Evolutionary conservation across 2,113 vertebrate genomes (phyloP), one percentile per base, ranked within the genome.

Genomic region (Platichthys flesus): DNA sequence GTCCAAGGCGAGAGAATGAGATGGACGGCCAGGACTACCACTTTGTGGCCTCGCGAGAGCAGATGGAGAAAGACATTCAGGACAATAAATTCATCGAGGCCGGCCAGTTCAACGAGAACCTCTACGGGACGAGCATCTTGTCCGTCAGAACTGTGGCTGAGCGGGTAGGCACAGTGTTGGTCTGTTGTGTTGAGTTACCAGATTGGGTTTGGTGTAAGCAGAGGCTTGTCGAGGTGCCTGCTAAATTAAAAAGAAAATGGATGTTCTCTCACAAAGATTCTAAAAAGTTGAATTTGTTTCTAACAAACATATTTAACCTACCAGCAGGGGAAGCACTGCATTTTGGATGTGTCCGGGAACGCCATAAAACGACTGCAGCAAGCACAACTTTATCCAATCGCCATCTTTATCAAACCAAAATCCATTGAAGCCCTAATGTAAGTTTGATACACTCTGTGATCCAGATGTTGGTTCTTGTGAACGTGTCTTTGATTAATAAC

Each of bases 401-500:
- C 98, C 91, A 96, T 99, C 94, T 99, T 99, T 95, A 98, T 99
- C 94, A 99, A 99, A 96, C 98, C 98, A 93, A 99, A 97, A 96
- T 98, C 97, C 76, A 95, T 98, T 37, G 97, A 99, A 94, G 96
- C 97, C 20, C 97, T 99, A 84, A 97, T 99, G 98, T 99, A 93
- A 96, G 97, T 96, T 12, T 14, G n/a, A 71, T 4, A 24, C 24
- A 7, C 18, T 7, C 0, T 42, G 9, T 23, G 14, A 12, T 35
- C 4, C 18, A 28, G 10, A 13, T 13, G 49, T 3, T 13, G 3
- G 3, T 3, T 20, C 51, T 6, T 3, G 0, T 24, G 3, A 9
- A 63, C 3, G 42, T 51, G 37, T 70, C 1, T 14, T 4, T 47
- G 24, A 3, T 24, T 0, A 4, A 85, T 52, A 82, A 23, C 18